A percentile compares a stretch with the other conserved stretches of the same genome.
These are phyloP conservation scores for Drosophila busckii DNA, from an alignment of 1,140 invertebrate genomes.

Conservation along the genomic window DNA sequence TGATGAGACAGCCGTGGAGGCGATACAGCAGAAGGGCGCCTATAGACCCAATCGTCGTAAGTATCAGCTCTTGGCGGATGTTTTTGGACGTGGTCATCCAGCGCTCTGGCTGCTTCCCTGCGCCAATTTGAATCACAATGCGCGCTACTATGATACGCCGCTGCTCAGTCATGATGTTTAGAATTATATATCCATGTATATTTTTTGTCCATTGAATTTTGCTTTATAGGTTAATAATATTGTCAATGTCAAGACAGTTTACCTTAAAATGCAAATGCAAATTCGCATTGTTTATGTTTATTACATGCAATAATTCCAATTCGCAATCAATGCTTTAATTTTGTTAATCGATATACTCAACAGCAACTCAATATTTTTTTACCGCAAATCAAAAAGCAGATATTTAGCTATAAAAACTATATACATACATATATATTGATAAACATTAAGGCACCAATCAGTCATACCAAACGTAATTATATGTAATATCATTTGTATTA, in stretches of 20 bases:
- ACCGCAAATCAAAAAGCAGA: constrained; percentile 22
- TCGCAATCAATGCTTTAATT: constrained; percentile 49
- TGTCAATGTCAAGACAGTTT: not conserved
- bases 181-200: constrained; percentile 2
- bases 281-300: constrained; percentile 42
- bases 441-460: constrained; percentile 4
- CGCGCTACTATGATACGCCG: constrained; percentile 80
- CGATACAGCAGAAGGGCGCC: constrained; percentile 85
- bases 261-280: constrained; percentile 8
- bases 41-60: constrained; percentile 84
- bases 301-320: constrained; percentile 45
- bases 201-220: not conserved
- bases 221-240: constrained; percentile 36
- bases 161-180: constrained; percentile 82
- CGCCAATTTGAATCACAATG: constrained; percentile 80
- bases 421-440: constrained; percentile 25
- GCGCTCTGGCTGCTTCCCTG: constrained; percentile 84
- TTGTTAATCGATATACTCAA: constrained; percentile 57
- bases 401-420: constrained; percentile 23
- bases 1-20: constrained; percentile 86
- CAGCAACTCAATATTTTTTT: constrained; percentile 52
- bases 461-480: not conserved
- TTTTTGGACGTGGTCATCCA: constrained; percentile 88
- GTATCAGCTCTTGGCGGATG: constrained; percentile 86
- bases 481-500: too few species aligned